Conservation (phyloP, 2,113 vertebrate species). For the Helogale parvula region DNA sequence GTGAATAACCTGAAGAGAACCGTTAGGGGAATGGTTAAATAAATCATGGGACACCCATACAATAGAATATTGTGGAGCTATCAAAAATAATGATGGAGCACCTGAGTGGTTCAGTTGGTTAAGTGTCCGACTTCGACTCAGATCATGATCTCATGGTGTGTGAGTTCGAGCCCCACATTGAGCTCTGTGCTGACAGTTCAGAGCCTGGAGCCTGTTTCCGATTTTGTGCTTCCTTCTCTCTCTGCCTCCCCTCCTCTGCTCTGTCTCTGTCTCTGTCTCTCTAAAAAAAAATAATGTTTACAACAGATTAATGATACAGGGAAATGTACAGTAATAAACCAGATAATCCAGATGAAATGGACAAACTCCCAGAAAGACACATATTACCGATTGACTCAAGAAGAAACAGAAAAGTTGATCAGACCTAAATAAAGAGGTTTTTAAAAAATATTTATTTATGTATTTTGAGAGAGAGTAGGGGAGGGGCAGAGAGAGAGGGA, state of each 20-base stretch:
- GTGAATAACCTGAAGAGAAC: not conserved
- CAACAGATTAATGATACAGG: not conserved
- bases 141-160: too few relatives aligned
- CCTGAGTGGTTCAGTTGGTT: too few relatives aligned
- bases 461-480: too few relatives aligned
- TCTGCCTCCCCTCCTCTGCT: too few relatives aligned
- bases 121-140: too few relatives aligned
- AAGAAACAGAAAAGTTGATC: not conserved
- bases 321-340: not conserved
- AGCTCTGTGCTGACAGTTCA: too few relatives aligned
- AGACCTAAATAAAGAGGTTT: not conserved
- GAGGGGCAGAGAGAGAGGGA: too few relatives aligned
- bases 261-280: too few relatives aligned
- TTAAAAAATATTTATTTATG: too few relatives aligned
- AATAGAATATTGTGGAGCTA: not conserved
- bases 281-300: not conserved
- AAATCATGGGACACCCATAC: not conserved
- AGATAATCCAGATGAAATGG: not conserved
- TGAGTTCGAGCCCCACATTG: too few relatives aligned
- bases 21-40: constrained; percentile 23
- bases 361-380: not conserved
- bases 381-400: not conserved
- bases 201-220: too few relatives aligned
- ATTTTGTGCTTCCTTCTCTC: too few relatives aligned
- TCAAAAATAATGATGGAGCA: not conserved